These are phyloP conservation scores for Orthosia incerta DNA, from an alignment of 2,888 invertebrate genomes.

Conservation along the genomic window DNA sequence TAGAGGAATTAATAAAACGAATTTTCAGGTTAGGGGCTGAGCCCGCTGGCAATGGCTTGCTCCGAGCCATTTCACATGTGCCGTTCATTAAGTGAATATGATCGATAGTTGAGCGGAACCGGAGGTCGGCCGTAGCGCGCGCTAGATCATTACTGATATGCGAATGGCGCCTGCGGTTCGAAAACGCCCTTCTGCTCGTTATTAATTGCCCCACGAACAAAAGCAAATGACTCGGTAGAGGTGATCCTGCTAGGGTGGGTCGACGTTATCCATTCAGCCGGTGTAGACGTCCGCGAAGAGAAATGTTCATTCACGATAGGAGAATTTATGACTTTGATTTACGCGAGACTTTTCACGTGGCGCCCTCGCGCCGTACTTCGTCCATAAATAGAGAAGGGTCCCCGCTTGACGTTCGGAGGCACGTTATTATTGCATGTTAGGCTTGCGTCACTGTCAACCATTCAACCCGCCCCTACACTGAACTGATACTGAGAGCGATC, in stretches of 20 bases:
- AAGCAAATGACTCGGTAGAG: constrained; percentile 90
- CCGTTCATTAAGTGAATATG: constrained; percentile 82
- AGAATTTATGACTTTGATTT: constrained; percentile 91
- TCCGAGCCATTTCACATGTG: constrained; percentile 74
- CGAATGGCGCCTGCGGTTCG: constrained; percentile 86
- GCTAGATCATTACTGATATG: constrained; percentile 89
- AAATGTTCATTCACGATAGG: constrained; percentile 91
- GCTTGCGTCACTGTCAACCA: constrained; percentile 80
- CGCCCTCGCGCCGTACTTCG: constrained; percentile 79
- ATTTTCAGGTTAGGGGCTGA: constrained; percentile 42
- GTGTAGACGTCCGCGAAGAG: constrained; percentile 89
- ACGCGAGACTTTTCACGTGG: constrained; percentile 88
- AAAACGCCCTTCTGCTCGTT: constrained; percentile 88
- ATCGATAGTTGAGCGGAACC: constrained; percentile 81
- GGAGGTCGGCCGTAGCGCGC: constrained; percentile 76
- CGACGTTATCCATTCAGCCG: constrained; percentile 90
- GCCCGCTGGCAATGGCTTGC: constrained; percentile 44
- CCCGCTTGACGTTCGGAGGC: constrained; percentile 80
- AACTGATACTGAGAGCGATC: constrained; percentile 83
- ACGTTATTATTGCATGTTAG: constrained; percentile 86
- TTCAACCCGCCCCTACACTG: constrained; percentile 79
- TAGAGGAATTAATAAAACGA: constrained; percentile 45
- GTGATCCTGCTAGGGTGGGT: constrained; percentile 89
- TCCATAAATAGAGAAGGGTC: constrained; percentile 88
- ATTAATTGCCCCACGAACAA: constrained; percentile 90